Evolutionary conservation across 2,113 vertebrate genomes (phyloP).

Genomic region (Ophiodon elongatus): DNA sequence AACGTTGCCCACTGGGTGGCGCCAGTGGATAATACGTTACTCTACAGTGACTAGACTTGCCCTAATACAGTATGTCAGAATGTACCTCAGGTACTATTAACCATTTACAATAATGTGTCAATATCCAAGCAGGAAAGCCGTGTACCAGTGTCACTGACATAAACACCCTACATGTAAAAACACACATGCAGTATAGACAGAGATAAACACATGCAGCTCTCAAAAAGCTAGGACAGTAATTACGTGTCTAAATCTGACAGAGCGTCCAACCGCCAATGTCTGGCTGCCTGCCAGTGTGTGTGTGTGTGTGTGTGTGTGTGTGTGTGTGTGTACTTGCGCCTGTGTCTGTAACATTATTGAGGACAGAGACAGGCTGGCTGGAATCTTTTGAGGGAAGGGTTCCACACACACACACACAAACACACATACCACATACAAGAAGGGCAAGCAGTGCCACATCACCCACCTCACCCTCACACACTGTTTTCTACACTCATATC

Average conservation of each 20-base stretch:
- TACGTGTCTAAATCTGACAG: conserved; percentile 73
- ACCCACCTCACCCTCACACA: conserved; percentile 44
- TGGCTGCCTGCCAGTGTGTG: conserved; percentile 52
- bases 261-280: conserved; percentile 58
- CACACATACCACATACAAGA: conserved; percentile 22
- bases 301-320: conserved; percentile 43
- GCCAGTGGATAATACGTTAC: conserved; percentile 20
- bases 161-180: conserved; percentile 23
- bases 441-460: conserved; percentile 60
- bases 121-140: not conserved
- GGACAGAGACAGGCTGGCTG: conserved; percentile 67
- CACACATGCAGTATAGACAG: not conserved
- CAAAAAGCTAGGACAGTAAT: conserved; percentile 59
- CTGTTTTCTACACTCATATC: not conserved
- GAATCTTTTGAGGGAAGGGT: conserved; percentile 49
- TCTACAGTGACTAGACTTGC: not conserved
- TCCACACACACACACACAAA: conserved; percentile 45
- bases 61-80: not conserved
- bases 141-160: not conserved
- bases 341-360: conserved; percentile 31
- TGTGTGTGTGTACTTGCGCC: not conserved
- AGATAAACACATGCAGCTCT: conserved; percentile 37
- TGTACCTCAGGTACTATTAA: not conserved
- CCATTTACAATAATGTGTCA: not conserved
- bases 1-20: conserved; percentile 38